phyloP scores from a whole-genome alignment of 2,888 invertebrate genomes.

The Drosophila engyochracea region DNA sequence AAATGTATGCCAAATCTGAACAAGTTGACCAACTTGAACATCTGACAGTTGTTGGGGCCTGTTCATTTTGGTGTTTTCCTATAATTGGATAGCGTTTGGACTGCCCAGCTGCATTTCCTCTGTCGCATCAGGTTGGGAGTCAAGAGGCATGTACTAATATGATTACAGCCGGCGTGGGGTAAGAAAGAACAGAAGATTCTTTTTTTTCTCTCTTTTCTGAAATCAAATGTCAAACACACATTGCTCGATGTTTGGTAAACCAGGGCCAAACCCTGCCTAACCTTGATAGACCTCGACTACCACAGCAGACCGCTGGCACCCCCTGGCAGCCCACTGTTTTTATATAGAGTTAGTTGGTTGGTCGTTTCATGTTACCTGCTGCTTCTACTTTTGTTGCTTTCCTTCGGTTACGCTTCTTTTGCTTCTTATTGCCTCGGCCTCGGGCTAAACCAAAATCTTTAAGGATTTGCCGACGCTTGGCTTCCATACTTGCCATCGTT shows the following conservation, averaged over 20 bases:
- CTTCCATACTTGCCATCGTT: slow-evolving; percentile 17
- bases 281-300: slow-evolving; percentile 65
- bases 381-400: slow-evolving; percentile 21
- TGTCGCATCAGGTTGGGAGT: slow-evolving; percentile 28
- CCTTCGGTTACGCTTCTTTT: slow-evolving; percentile 63
- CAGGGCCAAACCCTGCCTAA: slow-evolving; percentile 64
- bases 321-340: not conserved
- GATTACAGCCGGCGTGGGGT: slow-evolving; percentile 26
- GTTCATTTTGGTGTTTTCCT: slow-evolving; percentile 65
- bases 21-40: slow-evolving; percentile 43
- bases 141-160: slow-evolving; percentile 37
- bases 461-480: slow-evolving; percentile 61
- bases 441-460: slow-evolving; percentile 63
- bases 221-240: slow-evolving; percentile 80
- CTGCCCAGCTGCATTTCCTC: slow-evolving; percentile 62
- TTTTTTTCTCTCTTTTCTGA: slow-evolving; percentile 36
- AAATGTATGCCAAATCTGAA: slow-evolving; percentile 61
- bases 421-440: slow-evolving; percentile 59
- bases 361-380: slow-evolving; percentile 60
- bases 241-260: slow-evolving; percentile 61
- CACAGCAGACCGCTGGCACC: not conserved
- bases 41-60: slow-evolving; percentile 67
- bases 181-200: not conserved
- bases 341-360: slow-evolving; percentile 1
- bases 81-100: slow-evolving; percentile 68